Base-by-base conservation (phyloP, 2,113 vertebrate species). In the Calyptommatus sinebrachiatus region DNA sequence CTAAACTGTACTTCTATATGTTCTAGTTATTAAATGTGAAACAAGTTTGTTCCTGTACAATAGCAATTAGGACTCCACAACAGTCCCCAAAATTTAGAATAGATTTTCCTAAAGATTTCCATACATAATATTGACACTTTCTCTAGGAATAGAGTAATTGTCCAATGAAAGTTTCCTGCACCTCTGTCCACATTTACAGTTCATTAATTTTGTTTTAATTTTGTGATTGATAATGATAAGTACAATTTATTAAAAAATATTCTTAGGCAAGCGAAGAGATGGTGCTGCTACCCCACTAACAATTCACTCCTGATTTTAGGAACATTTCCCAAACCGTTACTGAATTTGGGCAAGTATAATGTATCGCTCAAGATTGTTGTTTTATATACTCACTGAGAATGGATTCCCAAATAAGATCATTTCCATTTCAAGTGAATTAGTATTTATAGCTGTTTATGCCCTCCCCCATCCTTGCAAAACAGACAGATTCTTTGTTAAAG, bases 351-450 rank as follows among this genome's bases (percentile, higher is more conserved):
- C 24, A 0, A 0, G n/a, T 66, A 5, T 28, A 74, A 77, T 81
- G 75, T 71, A 83, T 88, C 83, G 73, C 74, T 78, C 66, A 61
- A 84, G 29, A 46, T 71, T 84, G 72, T 78, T 83, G 18, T 46
- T 70, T n/a, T 35, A n/a, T 72, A 71, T 81, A 65, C 46, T 86
- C 73, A 91, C 67, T 24, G 60, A 16, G 73, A 81, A 81, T 88
- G 76, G 63, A 76, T 80, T 60, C 78, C 80, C 11, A 76, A 86
- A 75, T 65, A 50, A 1, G 4, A 63, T 76, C 74, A 61, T 61
- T 63, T 69, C 76, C 62, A 2, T 66, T 67, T 71, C 77, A 76
- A 53, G 71, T 75, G 53, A 78, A 16, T 77, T 26, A 72, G 35
- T 69, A 85, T 41, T 46, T 66, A 79, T 28, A 31, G 28, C 16